phyloP scores from a whole-genome alignment of 2,113 vertebrate species.

The Podarcis muralis region DNA sequence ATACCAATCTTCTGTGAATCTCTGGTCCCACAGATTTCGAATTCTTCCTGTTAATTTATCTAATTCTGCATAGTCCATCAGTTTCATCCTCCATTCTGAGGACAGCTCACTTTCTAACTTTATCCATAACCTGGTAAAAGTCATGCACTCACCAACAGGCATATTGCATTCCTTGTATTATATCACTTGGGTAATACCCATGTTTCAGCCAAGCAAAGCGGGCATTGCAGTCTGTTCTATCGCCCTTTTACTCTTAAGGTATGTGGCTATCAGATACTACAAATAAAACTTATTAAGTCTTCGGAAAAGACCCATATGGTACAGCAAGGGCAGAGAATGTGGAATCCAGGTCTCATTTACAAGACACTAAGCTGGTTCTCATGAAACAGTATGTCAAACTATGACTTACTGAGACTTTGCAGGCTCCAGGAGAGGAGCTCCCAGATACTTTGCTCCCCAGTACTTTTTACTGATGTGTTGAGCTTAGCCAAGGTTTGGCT shows the following conservation, averaged over 20 bases:
- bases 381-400: too few species aligned
- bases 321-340: not conserved
- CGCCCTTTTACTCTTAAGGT: conserved; percentile 13
- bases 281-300: not conserved
- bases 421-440: too few species aligned
- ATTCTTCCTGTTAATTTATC: too few species aligned
- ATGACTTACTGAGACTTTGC: too few species aligned
- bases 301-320: not conserved
- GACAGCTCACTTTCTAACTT: not conserved
- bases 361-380: not conserved
- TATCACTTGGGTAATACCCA: not conserved
- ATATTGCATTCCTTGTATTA: not conserved
- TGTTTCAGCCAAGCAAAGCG: not conserved
- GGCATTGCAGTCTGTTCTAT: not conserved
- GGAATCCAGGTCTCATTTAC: conserved; percentile 19
- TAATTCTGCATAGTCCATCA: too few species aligned
- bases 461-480: too few species aligned
- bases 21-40: too few species aligned
- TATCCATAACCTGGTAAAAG: not conserved
- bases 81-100: too few species aligned
- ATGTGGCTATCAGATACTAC: conserved; percentile 5
- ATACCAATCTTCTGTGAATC: too few species aligned
- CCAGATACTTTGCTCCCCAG: too few species aligned
- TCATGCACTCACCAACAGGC: not conserved
- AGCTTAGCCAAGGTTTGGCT: too few species aligned